phyloP scores from a whole-genome alignment of 2,888 invertebrate genomes.

The Rhyacophila evoluta region DNA sequence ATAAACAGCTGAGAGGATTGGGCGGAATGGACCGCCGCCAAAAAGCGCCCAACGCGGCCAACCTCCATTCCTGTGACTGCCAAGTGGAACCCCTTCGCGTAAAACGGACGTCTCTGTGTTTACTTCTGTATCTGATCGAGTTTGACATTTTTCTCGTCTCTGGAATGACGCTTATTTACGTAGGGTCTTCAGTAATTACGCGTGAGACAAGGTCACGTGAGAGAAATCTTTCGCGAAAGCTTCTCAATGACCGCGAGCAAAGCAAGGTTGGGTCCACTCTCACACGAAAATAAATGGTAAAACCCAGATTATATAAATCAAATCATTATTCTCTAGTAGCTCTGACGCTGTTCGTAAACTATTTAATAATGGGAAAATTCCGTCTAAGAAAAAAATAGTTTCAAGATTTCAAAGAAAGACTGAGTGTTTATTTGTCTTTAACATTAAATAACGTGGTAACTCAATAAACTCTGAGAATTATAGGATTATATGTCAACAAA shows the following conservation, averaged over 20 bases:
- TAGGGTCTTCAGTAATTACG: slow-evolving; percentile 9
- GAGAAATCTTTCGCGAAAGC: background rate
- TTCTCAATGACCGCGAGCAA: background rate
- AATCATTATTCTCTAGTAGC: no score
- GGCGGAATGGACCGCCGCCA: slow-evolving; percentile 52
- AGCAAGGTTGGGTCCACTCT: background rate
- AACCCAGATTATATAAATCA: background rate
- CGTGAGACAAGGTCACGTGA: slow-evolving; percentile 31
- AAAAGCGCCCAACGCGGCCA: slow-evolving; percentile 45
- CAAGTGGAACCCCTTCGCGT: slow-evolving; percentile 38
- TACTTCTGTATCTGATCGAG: slow-evolving; percentile 4
- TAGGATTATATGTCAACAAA: no score
- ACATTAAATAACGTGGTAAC: no score
- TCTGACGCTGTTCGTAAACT: no score
- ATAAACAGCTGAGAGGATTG: slow-evolving; percentile 54
- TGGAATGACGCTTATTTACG: slow-evolving; percentile 11
- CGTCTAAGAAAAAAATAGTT: no score
- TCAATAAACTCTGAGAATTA: no score
- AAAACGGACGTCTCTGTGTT: slow-evolving; percentile 1
- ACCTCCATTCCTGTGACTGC: slow-evolving; percentile 42
- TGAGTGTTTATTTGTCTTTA: no score
- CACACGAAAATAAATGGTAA: background rate
- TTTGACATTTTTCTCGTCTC: slow-evolving; percentile 13
- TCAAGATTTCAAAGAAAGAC: no score
- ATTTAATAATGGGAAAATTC: no score